Conservation (phyloP, 2,113 vertebrate genomes). For the Otus sunia region DNA sequence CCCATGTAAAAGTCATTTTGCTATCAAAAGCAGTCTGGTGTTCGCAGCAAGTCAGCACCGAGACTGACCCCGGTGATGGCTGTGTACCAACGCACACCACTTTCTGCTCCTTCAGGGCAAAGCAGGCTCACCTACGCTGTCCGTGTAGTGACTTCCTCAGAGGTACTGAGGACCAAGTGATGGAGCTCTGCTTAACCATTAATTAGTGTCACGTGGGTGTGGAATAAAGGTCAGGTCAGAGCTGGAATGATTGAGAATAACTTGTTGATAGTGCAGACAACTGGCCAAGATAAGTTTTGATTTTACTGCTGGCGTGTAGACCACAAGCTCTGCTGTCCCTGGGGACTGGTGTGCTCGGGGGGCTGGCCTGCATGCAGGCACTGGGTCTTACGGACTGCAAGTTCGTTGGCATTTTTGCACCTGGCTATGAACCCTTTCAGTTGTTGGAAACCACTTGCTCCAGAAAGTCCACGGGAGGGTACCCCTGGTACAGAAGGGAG, state of each 20-base stretch:
- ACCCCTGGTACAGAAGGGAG: neutral
- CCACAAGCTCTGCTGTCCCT: neutral
- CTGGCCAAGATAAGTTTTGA: neutral
- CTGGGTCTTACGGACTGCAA: neutral
- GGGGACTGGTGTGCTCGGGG: neutral
- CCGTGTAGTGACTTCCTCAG: neutral
- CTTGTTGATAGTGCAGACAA: neutral
- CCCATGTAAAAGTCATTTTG: neutral
- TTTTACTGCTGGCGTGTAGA: rapidly evolving
- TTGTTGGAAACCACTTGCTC: neutral
- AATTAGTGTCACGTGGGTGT: rapidly evolving
- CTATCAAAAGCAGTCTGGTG: neutral
- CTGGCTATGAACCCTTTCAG: neutral
- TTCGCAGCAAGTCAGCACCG: neutral
- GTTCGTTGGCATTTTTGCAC: neutral
- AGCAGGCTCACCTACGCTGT: rapidly evolving
- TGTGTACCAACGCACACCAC: neutral
- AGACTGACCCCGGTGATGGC: rapidly evolving
- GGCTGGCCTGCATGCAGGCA: neutral
- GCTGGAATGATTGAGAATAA: neutral
- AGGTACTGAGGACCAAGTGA: neutral
- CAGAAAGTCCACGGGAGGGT: neutral
- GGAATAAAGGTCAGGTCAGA: neutral
- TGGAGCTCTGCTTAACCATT: neutral
- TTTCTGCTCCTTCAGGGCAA: neutral